These are phyloP conservation scores for Epinephelus moara DNA, from an alignment of 2,113 vertebrate species.

Conservation along the genomic window DNA sequence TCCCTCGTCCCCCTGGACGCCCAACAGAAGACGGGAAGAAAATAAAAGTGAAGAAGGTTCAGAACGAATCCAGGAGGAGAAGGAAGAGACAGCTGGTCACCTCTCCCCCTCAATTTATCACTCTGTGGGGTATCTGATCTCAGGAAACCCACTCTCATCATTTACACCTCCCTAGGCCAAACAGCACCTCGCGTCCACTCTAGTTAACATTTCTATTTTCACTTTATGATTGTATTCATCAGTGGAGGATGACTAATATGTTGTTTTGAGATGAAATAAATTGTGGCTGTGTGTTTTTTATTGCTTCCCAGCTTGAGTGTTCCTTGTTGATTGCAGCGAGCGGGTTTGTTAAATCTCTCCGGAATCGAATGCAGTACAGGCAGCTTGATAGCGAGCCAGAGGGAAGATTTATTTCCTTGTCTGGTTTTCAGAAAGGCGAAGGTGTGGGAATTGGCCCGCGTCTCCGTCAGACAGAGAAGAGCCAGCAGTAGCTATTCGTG, in stretches of 20 bases:
- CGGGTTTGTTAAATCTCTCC: slow-evolving; percentile 60
- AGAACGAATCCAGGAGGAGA: slow-evolving; percentile 24
- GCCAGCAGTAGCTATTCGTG: slow-evolving; percentile 19
- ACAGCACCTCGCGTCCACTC: slow-evolving; percentile 14
- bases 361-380: slow-evolving; percentile 46
- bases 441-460: slow-evolving; percentile 65
- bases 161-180: slow-evolving; percentile 61
- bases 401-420: slow-evolving; percentile 65
- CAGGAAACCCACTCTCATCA: slow-evolving; percentile 53
- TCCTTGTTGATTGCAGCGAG: slow-evolving; percentile 47
- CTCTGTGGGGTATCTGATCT: slow-evolving; percentile 61
- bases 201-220: slow-evolving; percentile 54
- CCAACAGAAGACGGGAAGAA: not conserved
- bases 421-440: slow-evolving; percentile 59
- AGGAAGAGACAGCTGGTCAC: slow-evolving; percentile 60
- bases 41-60: slow-evolving; percentile 22
- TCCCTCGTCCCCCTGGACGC: not conserved
- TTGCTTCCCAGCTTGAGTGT: slow-evolving; percentile 48
- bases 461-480: slow-evolving; percentile 43
- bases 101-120: slow-evolving; percentile 64
- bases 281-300: not conserved
- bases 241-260: slow-evolving; percentile 58
- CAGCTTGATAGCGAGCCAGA: slow-evolving; percentile 63
- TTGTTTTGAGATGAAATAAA: slow-evolving; percentile 53
- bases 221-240: slow-evolving; percentile 31